Evolutionary conservation across 2,888 invertebrate species (phyloP).

Genomic region (Drosophila incognita): DNA sequence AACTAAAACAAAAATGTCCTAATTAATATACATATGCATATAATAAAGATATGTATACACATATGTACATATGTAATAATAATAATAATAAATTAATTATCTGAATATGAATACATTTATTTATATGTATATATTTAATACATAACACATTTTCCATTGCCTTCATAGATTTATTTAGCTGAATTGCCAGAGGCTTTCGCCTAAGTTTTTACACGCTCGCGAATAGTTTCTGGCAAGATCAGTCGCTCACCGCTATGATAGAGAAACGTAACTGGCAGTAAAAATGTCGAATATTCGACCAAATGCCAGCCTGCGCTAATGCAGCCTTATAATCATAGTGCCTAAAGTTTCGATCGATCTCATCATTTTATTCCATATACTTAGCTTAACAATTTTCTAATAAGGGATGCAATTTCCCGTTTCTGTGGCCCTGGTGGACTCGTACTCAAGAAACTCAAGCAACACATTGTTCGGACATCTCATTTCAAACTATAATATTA

Average conservation of each 20-base stretch:
- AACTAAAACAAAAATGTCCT: neutral
- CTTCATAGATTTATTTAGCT: neutral
- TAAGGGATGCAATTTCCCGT: neutral
- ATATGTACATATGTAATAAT: no score
- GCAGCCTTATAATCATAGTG: neutral
- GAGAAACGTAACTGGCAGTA: neutral
- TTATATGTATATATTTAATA: no score
- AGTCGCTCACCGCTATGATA: neutral
- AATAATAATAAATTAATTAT: neutral
- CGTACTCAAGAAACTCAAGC: no score
- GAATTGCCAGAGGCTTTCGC: no score
- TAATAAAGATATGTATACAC: neutral
- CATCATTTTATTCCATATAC: neutral
- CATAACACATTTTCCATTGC: neutral
- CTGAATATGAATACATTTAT: neutral
- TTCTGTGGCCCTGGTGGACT: neutral
- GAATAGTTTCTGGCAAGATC: no score
- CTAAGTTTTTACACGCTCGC: no score
- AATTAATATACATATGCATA: neutral
- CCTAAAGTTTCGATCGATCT: neutral
- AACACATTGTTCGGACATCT: neutral
- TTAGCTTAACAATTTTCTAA: neutral
- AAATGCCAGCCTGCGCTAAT: neutral
- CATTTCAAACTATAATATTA: neutral
- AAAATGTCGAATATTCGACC: neutral